Percentiles rank a stretch among this genome's conserved stretches.
Conservation (phyloP, 2,113 vertebrate genomes). For the Hyaena hyaena region DNA sequence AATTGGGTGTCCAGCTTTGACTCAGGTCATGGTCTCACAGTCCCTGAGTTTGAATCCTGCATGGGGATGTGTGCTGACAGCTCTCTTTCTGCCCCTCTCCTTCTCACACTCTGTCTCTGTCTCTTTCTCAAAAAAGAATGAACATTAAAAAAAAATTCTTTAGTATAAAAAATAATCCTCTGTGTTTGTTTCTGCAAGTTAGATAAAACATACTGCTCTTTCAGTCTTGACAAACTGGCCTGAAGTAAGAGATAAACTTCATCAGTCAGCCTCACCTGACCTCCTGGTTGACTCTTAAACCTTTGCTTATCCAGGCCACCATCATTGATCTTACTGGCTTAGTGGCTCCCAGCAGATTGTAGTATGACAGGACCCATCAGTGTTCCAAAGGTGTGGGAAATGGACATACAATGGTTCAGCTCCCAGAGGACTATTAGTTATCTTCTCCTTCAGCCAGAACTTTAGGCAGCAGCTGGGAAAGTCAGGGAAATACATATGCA, state of each 20-base stretch:
- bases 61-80: too few species aligned
- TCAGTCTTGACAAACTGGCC: not conserved
- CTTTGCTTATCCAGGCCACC: not conserved
- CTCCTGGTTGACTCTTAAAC: not conserved
- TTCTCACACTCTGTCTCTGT: too few species aligned
- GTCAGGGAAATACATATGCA: not conserved
- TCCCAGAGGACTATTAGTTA: not conserved
- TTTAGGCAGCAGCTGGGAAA: not conserved
- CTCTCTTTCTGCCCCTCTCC: too few species aligned
- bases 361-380: not conserved
- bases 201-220: not conserved
- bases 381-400: not conserved
- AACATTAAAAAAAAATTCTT: too few species aligned
- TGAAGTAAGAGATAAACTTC: not conserved
- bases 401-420: not conserved
- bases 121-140: too few species aligned
- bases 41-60: too few species aligned
- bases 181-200: not conserved
- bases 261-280: not conserved
- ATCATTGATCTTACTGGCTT: not conserved
- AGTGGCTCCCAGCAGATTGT: too few species aligned
- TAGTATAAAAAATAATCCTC: not conserved
- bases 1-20: rapidly evolving
- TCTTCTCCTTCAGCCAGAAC: not conserved
- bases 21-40: too few species aligned